Percentiles rank a stretch among this genome's conserved stretches.
Evolutionary conservation across 2,888 invertebrate genomes (phyloP).

Genomic region (Thereva unica): DNA sequence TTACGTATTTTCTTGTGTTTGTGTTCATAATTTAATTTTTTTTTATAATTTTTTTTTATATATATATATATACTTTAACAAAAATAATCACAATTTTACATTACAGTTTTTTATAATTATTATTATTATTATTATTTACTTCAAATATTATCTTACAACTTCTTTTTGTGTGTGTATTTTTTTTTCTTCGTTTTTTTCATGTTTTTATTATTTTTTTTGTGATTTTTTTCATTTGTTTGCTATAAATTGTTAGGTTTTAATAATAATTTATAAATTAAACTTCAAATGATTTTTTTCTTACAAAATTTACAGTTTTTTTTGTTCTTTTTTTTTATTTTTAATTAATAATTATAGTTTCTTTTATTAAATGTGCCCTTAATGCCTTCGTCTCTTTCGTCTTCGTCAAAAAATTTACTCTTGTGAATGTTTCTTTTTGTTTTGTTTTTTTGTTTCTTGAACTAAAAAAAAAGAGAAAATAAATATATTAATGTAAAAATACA

Average conservation of each 20-base stretch:
- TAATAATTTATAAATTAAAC: constrained; percentile 31
- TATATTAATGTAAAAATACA: background rate
- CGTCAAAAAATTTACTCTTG: too few relatives aligned
- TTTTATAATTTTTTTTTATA: constrained; percentile 41
- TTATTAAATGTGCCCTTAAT: background rate
- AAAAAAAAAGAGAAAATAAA: too few relatives aligned
- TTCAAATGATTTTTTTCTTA: constrained; percentile 37
- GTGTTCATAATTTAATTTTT: constrained; percentile 34
- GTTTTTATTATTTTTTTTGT: constrained; percentile 33
- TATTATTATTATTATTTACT: constrained; percentile 30
- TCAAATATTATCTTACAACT: constrained; percentile 41
- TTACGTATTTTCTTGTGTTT: constrained; percentile 26
- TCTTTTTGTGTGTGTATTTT: constrained; percentile 40
- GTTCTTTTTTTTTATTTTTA: constrained; percentile 39
- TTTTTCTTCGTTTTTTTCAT: constrained; percentile 34
- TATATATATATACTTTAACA: constrained; percentile 47
- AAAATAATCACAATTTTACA: constrained; percentile 47
- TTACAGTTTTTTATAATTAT: constrained; percentile 39
- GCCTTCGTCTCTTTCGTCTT: background rate
- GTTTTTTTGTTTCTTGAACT: too few relatives aligned
- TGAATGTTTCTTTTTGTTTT: too few relatives aligned
- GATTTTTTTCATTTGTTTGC: constrained; percentile 32
- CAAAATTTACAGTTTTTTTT: constrained; percentile 40
- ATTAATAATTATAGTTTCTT: background rate
- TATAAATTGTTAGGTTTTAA: constrained; percentile 33